Conservation (phyloP, 1,140 invertebrate species). For the Sweltsa coloradensis region DNA sequence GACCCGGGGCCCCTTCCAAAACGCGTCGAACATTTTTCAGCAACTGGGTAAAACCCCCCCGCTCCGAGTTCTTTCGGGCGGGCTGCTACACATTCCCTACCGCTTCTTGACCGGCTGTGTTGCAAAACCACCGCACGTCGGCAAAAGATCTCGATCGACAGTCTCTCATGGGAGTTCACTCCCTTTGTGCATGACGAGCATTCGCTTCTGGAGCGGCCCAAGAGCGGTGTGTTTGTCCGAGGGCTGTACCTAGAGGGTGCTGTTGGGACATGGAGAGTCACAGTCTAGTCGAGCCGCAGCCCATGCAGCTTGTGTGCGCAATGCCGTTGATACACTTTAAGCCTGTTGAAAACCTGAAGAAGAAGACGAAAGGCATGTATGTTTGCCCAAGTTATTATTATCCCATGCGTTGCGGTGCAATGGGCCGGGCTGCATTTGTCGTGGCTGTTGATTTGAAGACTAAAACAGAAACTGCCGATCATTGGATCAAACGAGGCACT, state of each 20-base stretch:
- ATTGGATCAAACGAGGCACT: slow-evolving; percentile 74
- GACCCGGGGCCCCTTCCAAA: slow-evolving; percentile 60
- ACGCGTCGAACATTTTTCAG: slow-evolving; percentile 60
- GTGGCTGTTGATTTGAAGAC: slow-evolving; percentile 65
- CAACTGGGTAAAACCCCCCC: slow-evolving; percentile 57
- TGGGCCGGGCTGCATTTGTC: slow-evolving; percentile 51
- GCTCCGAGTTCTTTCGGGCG: slow-evolving; percentile 68
- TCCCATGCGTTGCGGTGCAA: slow-evolving; percentile 51
- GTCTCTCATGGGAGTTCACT: slow-evolving; percentile 55
- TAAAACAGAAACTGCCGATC: slow-evolving; percentile 53
- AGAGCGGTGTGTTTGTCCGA: slow-evolving; percentile 54
- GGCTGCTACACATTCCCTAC: slow-evolving; percentile 84
- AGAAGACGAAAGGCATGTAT: slow-evolving; percentile 54
- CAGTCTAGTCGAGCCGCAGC: slow-evolving; percentile 61
- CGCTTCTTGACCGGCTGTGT: slow-evolving; percentile 78
- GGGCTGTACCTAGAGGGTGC: slow-evolving; percentile 75
- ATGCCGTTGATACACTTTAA: slow-evolving; percentile 83
- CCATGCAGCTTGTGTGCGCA: slow-evolving; percentile 70
- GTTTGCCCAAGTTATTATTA: slow-evolving; percentile 72
- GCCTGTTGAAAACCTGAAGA: slow-evolving; percentile 55
- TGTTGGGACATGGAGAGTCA: slow-evolving; percentile 64
- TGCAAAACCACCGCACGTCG: slow-evolving; percentile 63
- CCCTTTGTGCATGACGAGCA: slow-evolving; percentile 45
- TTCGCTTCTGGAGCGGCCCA: slow-evolving; percentile 39
- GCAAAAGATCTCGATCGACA: slow-evolving; percentile 69